Conservation (phyloP, 1,140 invertebrate genomes). For the Drosophila leontia region DNA sequence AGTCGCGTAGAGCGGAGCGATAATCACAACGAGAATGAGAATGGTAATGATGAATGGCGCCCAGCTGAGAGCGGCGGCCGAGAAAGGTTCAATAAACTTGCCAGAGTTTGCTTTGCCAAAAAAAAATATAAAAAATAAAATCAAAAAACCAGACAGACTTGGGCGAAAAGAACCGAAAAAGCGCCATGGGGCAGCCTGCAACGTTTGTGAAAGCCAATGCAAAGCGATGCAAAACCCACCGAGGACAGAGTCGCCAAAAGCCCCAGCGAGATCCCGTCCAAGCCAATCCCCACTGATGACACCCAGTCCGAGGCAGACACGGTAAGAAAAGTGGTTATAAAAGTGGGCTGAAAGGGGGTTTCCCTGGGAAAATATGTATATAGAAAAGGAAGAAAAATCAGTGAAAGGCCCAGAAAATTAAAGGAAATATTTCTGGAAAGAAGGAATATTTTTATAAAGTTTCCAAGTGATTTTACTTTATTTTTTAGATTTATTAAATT, state of each 20-base stretch:
- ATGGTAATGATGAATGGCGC: conserved; percentile 50
- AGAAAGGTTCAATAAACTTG: conserved; percentile 71
- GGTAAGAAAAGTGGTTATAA: neutral
- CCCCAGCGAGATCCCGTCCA: neutral
- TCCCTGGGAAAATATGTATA: too few species aligned
- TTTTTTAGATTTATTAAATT: too few species aligned
- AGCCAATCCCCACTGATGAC: conserved; percentile 4
- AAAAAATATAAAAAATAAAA: conserved; percentile 37
- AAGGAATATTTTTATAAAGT: too few species aligned
- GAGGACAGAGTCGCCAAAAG: conserved; percentile 9
- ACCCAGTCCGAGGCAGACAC: neutral
- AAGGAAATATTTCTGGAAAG: too few species aligned
- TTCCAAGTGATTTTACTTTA: too few species aligned
- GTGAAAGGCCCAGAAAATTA: too few species aligned
- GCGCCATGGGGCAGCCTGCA: conserved; percentile 9
- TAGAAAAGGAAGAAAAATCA: too few species aligned
- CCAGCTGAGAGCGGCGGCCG: conserved; percentile 28
- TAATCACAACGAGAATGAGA: conserved; percentile 44
- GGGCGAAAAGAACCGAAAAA: conserved; percentile 1
- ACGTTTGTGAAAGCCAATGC: conserved; percentile 18
- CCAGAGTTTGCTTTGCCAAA: conserved; percentile 71
- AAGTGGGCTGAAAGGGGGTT: neutral
- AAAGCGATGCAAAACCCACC: conserved; percentile 9
- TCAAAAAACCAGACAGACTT: neutral
- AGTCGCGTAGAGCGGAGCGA: conserved; percentile 54